A percentile compares a stretch with the other conserved stretches of the same genome.
These are phyloP conservation scores for Sterrhoptilus dennistouni DNA, from an alignment of 2,113 vertebrate species.

Conservation along the genomic window DNA sequence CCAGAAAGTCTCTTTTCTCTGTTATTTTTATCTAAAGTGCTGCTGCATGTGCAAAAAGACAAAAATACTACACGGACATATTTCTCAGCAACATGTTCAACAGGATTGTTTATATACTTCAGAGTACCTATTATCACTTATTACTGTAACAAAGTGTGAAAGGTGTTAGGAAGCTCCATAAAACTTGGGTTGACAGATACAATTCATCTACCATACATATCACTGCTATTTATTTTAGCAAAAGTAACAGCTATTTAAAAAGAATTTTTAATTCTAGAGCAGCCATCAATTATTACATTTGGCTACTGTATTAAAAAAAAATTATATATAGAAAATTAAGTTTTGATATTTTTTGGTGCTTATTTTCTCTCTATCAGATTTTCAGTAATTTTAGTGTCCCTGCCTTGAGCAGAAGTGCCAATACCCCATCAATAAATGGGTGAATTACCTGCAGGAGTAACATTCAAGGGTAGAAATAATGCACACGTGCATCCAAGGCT, in stretches of 20 bases:
- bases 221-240: neutral
- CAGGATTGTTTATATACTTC: neutral
- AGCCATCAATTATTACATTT: neutral
- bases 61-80: neutral
- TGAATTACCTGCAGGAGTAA: constrained; percentile 81
- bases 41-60: neutral
- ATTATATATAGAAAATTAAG: neutral
- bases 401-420: constrained; percentile 43
- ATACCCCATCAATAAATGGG: constrained; percentile 68
- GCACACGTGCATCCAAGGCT: constrained; percentile 74
- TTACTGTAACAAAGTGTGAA: neutral
- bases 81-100: neutral
- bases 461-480: constrained; percentile 78
- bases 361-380: neutral
- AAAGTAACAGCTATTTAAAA: neutral
- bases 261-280: neutral
- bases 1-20: neutral
- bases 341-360: neutral
- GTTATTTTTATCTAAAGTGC: neutral
- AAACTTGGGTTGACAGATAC: neutral
- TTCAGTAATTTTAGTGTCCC: constrained; percentile 7
- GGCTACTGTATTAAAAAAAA: neutral
- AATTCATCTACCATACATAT: neutral
- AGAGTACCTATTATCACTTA: neutral
- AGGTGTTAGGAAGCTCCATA: neutral